A percentile compares a stretch with the other conserved stretches of the same genome.
phyloP scores from a whole-genome alignment of 2,888 invertebrate genomes.

The Megalurothrips usitatus region DNA sequence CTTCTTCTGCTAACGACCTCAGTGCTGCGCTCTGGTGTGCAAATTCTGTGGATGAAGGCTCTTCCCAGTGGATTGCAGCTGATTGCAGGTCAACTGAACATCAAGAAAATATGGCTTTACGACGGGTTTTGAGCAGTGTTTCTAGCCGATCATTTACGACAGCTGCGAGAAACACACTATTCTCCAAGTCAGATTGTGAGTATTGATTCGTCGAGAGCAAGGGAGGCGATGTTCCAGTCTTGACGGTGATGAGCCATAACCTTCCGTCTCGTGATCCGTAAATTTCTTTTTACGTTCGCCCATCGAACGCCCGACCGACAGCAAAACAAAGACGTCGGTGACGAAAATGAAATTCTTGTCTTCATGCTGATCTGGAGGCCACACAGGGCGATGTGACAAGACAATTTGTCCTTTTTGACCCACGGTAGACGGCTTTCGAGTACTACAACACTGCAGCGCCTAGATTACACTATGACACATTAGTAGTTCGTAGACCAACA shows the following conservation, averaged over 20 bases:
- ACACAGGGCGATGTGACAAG: not conserved
- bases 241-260: conserved; percentile 13
- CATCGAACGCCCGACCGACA: not conserved
- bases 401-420: conserved; percentile 22
- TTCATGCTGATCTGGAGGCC: too few species aligned
- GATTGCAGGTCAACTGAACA: conserved; percentile 8
- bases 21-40: not conserved
- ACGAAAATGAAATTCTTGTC: not conserved
- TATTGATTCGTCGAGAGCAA: not conserved
- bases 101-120: conserved; percentile 15
- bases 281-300: not conserved
- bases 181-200: not conserved
- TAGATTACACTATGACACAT: not conserved
- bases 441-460: not conserved
- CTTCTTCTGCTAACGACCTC: conserved; percentile 10
- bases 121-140: not conserved
- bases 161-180: not conserved
- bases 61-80: conserved; percentile 8
- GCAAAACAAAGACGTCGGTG: not conserved
- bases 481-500: too few species aligned
- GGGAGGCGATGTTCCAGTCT: not conserved
- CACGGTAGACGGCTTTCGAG: not conserved
- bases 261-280: conserved; percentile 13
- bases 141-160: conserved; percentile 12
- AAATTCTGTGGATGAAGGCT: conserved; percentile 2